Evolutionary conservation across 2,888 invertebrate genomes (phyloP).

Genomic region (Hemicrepidius hirtus): DNA sequence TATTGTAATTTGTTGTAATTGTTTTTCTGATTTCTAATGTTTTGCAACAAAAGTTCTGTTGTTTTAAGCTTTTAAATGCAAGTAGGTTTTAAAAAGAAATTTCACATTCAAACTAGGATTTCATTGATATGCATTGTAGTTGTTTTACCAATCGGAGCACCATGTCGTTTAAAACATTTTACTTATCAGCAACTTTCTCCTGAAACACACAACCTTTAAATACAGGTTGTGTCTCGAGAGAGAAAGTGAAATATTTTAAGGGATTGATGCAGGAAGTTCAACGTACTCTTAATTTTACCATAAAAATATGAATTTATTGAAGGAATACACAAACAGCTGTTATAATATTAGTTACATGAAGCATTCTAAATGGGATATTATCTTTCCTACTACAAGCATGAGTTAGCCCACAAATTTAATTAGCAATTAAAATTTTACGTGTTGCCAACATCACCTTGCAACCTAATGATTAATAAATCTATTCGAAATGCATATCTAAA

Average conservation of each 20-base stretch:
- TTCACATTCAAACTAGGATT: constrained; percentile 9
- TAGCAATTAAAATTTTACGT: background rate
- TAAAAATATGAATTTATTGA: background rate
- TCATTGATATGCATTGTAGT: background rate
- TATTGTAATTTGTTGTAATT: too few species aligned
- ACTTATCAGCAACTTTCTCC: constrained; percentile 38
- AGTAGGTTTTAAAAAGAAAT: background rate
- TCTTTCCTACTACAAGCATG: too few species aligned
- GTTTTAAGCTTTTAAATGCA: background rate
- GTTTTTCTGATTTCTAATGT: background rate
- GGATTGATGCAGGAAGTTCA: constrained; percentile 43
- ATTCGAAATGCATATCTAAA: background rate
- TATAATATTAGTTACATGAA: too few species aligned
- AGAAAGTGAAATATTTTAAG: constrained; percentile 46
- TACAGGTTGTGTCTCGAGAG: constrained; percentile 35
- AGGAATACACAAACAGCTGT: background rate
- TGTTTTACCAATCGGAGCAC: background rate
- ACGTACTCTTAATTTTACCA: constrained; percentile 18
- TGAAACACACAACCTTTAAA: constrained; percentile 32
- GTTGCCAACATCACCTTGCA: background rate
- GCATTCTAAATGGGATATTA: too few species aligned
- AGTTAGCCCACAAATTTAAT: background rate
- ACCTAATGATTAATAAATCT: background rate
- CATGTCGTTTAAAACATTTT: constrained; percentile 7
- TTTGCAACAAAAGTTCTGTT: background rate